phyloP scores from a whole-genome alignment of 2,113 vertebrate species.

The Tamias sibiricus region DNA sequence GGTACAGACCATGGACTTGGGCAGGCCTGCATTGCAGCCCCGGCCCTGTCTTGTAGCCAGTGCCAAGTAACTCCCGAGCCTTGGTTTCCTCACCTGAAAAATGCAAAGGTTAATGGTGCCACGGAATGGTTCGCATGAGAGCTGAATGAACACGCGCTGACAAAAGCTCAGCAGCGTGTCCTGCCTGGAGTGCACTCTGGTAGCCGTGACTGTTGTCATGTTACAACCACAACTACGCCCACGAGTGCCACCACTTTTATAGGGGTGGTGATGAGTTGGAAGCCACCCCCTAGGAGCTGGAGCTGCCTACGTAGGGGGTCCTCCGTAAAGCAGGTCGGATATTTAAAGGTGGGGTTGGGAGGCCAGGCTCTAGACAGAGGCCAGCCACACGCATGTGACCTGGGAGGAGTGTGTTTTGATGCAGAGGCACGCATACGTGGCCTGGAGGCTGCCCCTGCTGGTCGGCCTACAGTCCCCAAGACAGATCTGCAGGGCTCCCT shows the following conservation, averaged over 20 bases:
- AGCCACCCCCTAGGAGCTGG: neutral
- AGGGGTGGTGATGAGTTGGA: neutral
- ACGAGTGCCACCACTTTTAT: too few species aligned
- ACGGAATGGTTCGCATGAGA: neutral
- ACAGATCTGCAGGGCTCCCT: neutral
- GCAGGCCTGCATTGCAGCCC: neutral
- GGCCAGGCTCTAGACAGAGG: neutral
- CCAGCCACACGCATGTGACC: neutral
- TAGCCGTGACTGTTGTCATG: neutral
- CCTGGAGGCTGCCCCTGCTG: constrained; percentile 27
- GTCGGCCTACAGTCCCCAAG: neutral
- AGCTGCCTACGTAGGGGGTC: neutral
- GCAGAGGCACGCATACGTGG: neutral
- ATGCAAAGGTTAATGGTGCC: neutral
- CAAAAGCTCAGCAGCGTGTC: neutral
- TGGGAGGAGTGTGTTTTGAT: neutral
- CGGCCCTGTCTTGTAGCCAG: neutral
- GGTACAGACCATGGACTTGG: neutral
- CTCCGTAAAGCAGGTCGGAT: neutral
- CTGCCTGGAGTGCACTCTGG: fast-evolving
- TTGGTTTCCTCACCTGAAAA: neutral
- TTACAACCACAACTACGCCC: fast-evolving
- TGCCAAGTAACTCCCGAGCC: neutral
- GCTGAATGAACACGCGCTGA: too few species aligned
- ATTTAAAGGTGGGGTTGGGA: neutral